Base-by-base conservation (phyloP, 1,140 invertebrate genomes). In the Nautilus pompilius region DNA sequence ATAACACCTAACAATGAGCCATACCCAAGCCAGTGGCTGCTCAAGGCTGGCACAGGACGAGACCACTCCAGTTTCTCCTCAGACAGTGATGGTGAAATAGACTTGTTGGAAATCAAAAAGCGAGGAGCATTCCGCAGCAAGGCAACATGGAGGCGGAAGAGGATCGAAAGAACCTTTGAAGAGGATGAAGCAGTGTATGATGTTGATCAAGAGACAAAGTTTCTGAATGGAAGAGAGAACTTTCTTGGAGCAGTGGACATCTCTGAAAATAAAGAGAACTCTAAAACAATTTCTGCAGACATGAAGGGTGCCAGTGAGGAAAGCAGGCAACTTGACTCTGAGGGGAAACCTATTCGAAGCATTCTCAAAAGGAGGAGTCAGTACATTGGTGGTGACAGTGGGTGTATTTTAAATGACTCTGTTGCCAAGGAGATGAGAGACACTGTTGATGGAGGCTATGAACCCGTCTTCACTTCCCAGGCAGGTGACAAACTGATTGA, bases 1-100 rank as follows among this genome's bases (percentile, higher is more conserved):
- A 87, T 89, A 49, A 90, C 88, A 45, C 95, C 95, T 80, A 83
- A 95, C 51, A 91, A 92, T 60, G 87, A 67, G 29, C 68, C 65
- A 10, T 77, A 77, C 56, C 60, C 70, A 48, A 55, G 13, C 5
- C 24, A 32, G 13, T 8, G 15, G 4, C 13, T 54, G 29, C 29
- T 51, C 13, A n/a, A 48, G 15, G 24, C 26, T 4, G 13, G 33
- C 10, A 32, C 46, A 5, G n/a, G 33, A 15, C n/a, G 30, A 30
- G 30, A n/a, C 36, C 29, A 10, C 15, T 54, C 32, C n/a, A 62
- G 63, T 48, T 55, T 24, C 33, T 60, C 49, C 15, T 48, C 58
- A 3, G 57, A 45, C 34, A 45, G 33, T 48, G 34, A 57, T 20
- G n/a, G 51, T 54, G 65, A 68, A 53, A 55, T 70, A 17, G 62